Base-by-base conservation (phyloP, 2,797 vertebrate species). In the Paedocypris micromegethes region DNA sequence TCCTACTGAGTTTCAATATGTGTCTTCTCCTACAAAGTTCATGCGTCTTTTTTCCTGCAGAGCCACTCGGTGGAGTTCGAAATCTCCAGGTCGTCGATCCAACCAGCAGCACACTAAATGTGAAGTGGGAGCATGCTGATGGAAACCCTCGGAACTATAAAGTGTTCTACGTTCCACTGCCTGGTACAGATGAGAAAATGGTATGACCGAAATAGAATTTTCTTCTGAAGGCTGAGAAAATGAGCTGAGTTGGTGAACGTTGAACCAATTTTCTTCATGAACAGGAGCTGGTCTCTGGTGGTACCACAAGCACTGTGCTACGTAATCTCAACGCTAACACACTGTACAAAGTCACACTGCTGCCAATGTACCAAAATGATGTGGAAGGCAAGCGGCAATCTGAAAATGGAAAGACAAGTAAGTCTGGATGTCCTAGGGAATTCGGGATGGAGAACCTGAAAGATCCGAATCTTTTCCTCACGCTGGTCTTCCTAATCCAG, bases 101-200 rank as follows among this genome's bases (percentile, higher is more conserved):
- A 2, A 93, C 93, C 53, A 88, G 90, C 75, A 94, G 82, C 83
- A 88, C 90, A 0, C 76, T 99, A 78, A 93, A 86, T 0, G 86
- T 91, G 6, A 89, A 91, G 53, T 99, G 96, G 96, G 95, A 95
- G 6, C 93, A 96, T 0, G 95, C 96, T 0, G 94, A 94, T 58
- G 95, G 96, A 42, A 92, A 89, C 51, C 94, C 95, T 47, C 92
- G 91, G 0, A 91, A 87, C 64, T 99, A 99, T 85, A 98, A 94
- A 75, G 83, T 98, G 40, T 88, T 91, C 79, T 98, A 98, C 64
- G 62, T 86, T 0, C 89, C 91, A 0, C 75, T 89, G 2, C 84
- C 90, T 1, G 93, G 86, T 51, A 90, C 89, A n/a, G 75, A 86
- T 46, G 89, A 93, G 51, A 86, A 86, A 73, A 86, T 88, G 95